Evolutionary conservation across 2,888 invertebrate genomes (phyloP), one percentile per base, ranked within the genome.

Genomic region (Ophioninae sp.): DNA sequence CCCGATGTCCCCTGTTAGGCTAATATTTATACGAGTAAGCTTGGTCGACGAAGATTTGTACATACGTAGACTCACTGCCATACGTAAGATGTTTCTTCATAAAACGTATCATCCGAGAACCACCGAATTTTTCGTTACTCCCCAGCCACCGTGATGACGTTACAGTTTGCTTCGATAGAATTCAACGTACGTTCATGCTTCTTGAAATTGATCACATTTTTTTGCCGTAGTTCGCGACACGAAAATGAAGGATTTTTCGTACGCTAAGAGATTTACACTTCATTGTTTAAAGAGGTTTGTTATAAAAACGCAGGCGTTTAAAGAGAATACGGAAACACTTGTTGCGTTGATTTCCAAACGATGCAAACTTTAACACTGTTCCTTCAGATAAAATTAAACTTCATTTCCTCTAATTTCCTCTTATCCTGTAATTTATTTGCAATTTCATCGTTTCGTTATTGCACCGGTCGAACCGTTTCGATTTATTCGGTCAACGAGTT

Each of bases 31-130:
- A 50, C 81, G 37, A 77, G 82, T 84, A 81, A 82, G 84, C 74
- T 74, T 23, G 50, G 76, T 79, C 76, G 74, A 77, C 57, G 50
- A 79, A 57, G 69, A 37, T 70, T 73, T 82, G 81, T 84, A 81
- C 70, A 84, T 81, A 84, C 75, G 67, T 76, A 81, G 84, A 59
- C 79, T 81, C 84, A 84, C 84, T 84, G 84, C 84, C 84, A 81
- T 84, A 84, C 83, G 84, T 84, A 84, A 84, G 83, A 84, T 84
- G 74, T 81, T 82, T 77, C 72, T 79, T 81, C 81, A 79, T 84
- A 84, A 84, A 77, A 82, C 44, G 79, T 76, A 73, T 77, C 61
- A 59, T 41, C 21, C 67, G 64, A 81, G 68, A 23, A 17, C 3
- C 20, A 20, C 20, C 62, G 41, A 62, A n/a, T 37, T 39, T 70